Evolutionary conservation across 1,140 invertebrate genomes (phyloP), one percentile per base, ranked within the genome.

Genomic region (Pollicipes pollicipes): DNA sequence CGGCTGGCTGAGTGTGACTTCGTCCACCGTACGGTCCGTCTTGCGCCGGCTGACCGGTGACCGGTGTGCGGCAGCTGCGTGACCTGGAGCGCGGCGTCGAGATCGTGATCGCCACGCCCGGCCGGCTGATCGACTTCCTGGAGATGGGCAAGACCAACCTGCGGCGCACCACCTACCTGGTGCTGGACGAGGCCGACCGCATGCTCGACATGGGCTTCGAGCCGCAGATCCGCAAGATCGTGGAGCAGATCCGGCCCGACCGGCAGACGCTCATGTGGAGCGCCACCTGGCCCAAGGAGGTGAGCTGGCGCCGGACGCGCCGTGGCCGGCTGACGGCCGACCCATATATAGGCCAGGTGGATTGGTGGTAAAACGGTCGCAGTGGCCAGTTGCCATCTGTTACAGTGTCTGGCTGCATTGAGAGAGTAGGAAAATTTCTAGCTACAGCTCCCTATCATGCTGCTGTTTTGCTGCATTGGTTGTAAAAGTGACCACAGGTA

Each of bases 191-290:
- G 82, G 97, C 97, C 76, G 97, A 99, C 82, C 85, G 97, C 72
- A 99, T 99, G 96, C 84, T 98, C 76, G 96, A 98, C 81, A 98
- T 98, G 96, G 96, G 96, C 76, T 98, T 98, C 82, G 96, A 98
- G 81, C 96, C 95, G n/a, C 96, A 98, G 81, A 98, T 99, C 74
- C 85, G 95, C 69, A 97, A 97, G 81, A 98, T 98, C 77, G 87
- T 98, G 73, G 89, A 92, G 77, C 93, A 98, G 81, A 95, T 98
- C 78, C 83, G 94, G 76, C 92, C 83, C 67, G 83, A 86, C 73
- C 75, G 85, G 30, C 85, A 86, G 75, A 84, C 83, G 13, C 83
- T 97, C 31, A 97, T 98, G 95, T 98, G 94, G 91, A 95, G 91
- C 72, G 95, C 95, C 2, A 98, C 95, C 13, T 98, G 95, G 95